A percentile compares a stretch with the other conserved stretches of the same genome.
These are phyloP conservation scores for Lutjanus argentimaculatus DNA, from an alignment of 2,797 vertebrate genomes.

Conservation along the genomic window DNA sequence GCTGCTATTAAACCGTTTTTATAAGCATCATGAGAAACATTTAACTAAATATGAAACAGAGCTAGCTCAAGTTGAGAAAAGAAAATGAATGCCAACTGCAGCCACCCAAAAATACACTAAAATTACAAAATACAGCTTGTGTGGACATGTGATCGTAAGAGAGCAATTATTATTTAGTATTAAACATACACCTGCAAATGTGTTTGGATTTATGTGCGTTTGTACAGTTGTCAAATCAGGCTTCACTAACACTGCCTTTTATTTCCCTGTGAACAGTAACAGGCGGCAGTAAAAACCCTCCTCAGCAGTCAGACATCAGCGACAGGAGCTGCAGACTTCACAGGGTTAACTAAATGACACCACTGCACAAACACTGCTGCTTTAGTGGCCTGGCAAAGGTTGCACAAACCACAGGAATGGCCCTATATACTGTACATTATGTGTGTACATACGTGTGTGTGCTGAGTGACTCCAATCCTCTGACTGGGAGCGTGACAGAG, in stretches of 20 bases:
- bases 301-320: constrained; percentile 29
- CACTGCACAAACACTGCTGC: constrained; percentile 50
- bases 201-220: neutral
- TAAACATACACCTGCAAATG: neutral
- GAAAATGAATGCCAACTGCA: constrained; percentile 3
- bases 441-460: constrained; percentile 8
- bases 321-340: constrained; percentile 49
- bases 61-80: neutral
- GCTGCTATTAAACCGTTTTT: constrained; percentile 4
- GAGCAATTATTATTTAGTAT: neutral
- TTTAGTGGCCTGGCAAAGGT: constrained; percentile 43
- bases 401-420: constrained; percentile 40
- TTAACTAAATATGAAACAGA: neutral
- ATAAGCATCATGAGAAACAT: constrained; percentile 6
- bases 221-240: neutral
- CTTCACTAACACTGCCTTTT: constrained; percentile 17
- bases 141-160: neutral
- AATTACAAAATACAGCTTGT: neutral
- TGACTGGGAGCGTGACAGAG: constrained; percentile 25
- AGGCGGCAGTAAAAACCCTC: constrained; percentile 38
- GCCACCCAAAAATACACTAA: neutral
- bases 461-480: constrained; percentile 34
- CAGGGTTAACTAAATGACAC: constrained; percentile 63
- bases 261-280: constrained; percentile 40
- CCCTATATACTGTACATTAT: constrained; percentile 33